Percentiles rank a stretch among this genome's conserved stretches.
phyloP scores from a whole-genome alignment of 2,888 invertebrate species.

The Autographa pulchrina region DNA sequence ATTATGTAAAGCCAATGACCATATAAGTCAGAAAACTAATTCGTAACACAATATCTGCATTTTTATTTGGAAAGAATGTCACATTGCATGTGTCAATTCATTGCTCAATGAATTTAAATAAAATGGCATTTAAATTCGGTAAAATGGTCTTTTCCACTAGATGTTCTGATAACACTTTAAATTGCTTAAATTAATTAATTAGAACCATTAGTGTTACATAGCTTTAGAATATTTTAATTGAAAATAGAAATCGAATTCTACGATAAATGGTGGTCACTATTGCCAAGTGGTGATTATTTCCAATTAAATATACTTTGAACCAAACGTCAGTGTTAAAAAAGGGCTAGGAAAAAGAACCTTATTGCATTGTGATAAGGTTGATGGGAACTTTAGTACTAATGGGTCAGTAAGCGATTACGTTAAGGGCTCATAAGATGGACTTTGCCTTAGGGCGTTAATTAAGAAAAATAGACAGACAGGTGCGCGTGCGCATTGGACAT shows the following conservation, averaged over 20 bases:
- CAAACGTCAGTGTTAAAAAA: background rate
- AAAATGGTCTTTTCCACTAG: too few species aligned
- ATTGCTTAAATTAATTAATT: background rate
- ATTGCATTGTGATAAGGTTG: background rate
- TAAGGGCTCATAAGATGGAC: background rate
- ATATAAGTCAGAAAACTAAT: too few species aligned
- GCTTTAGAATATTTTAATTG: background rate
- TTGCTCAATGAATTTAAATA: too few species aligned
- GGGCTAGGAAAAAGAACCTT: background rate
- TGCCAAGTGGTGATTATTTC: background rate
- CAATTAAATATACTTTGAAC: background rate
- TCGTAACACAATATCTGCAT: too few species aligned
- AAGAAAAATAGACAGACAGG: constrained; percentile 1
- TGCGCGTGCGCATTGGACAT: background rate
- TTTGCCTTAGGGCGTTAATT: background rate
- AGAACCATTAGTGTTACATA: background rate
- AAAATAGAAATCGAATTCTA: background rate
- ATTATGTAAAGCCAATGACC: too few species aligned
- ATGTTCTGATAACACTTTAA: background rate
- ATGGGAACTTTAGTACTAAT: background rate
- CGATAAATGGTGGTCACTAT: too few species aligned
- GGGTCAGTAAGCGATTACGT: background rate
- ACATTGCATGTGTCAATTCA: too few species aligned
- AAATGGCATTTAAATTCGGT: too few species aligned
- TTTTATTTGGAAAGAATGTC: too few species aligned